Percentiles rank a stretch among this genome's conserved stretches.
Conservation (phyloP, 2,797 vertebrate species). For the Crax fasciolata region DNA sequence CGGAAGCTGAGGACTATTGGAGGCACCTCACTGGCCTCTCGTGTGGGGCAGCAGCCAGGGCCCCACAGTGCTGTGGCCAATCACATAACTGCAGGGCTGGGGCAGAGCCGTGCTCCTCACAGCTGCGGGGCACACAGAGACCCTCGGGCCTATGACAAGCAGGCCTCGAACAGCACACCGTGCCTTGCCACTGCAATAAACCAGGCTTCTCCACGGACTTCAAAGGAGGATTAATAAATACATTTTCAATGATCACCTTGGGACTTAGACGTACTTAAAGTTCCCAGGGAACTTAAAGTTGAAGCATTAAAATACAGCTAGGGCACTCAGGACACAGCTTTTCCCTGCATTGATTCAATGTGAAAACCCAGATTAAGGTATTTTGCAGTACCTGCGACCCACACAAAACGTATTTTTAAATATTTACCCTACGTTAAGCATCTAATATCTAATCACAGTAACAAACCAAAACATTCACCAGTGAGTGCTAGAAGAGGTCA, state of each 20-base stretch:
- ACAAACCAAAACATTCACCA: not conserved
- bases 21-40: not conserved
- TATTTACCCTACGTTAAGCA: not conserved
- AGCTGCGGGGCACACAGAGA: not conserved
- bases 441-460: not conserved
- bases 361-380: not conserved
- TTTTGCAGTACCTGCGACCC: not conserved
- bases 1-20: not conserved
- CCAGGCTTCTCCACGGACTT: not conserved
- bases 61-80: not conserved
- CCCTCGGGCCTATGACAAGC: not conserved
- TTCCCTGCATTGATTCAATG: not conserved
- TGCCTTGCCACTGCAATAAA: not conserved
- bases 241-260: not conserved
- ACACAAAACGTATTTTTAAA: not conserved
- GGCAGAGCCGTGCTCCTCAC: no score
- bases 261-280: not conserved
- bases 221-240: not conserved
- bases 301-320: not conserved
- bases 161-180: not conserved
- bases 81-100: not conserved
- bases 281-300: not conserved
- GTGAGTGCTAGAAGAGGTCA: not conserved
- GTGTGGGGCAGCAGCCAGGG: not conserved
- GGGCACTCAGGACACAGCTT: not conserved